Base-by-base conservation (phyloP, 2,888 invertebrate genomes). In the Corythucha ciliata region DNA sequence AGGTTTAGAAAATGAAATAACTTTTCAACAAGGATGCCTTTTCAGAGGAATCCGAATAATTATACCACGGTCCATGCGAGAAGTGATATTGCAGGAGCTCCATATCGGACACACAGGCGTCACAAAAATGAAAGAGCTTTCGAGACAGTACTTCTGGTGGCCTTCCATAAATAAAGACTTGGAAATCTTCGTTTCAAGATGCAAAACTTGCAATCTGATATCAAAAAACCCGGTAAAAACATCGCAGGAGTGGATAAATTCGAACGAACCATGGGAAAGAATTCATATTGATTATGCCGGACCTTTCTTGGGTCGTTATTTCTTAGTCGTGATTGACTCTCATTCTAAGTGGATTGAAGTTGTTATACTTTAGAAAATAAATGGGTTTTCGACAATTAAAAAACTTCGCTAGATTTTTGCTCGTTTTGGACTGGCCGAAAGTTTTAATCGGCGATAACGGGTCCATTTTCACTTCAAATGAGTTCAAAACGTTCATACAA, bases 371-470 rank as follows among this genome's bases (percentile, higher is more conserved):
- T n/a, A n/a, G n/a, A n/a, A n/a, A n/a, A n/a, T n/a, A n/a, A n/a
- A n/a, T n/a, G n/a, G n/a, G n/a, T n/a, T n/a, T n/a, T n/a, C n/a
- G n/a, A n/a, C n/a, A n/a, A n/a, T n/a, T n/a, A n/a, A n/a, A n/a
- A n/a, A n/a, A n/a, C n/a, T n/a, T n/a, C n/a, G n/a, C n/a, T n/a
- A n/a, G n/a, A n/a, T n/a, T n/a, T n/a, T n/a, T n/a, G n/a, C n/a
- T n/a, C n/a, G n/a, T n/a, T n/a, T n/a, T n/a, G n/a, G n/a, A n/a
- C n/a, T n/a, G n/a, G n/a, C n/a, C n/a, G n/a, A n/a, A n/a, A n/a
- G n/a, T n/a, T n/a, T 27, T 52, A 14, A 20, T 48, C 2, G 29
- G 25, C 24, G 52, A 52, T 36, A 52, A 52, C 33, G 40, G 47
- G 1, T 47, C 33, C 7, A 41, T 34, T 2, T 47, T 52, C 39